Conservation (phyloP, 1,140 invertebrate genomes). For the Sipha flava region DNA sequence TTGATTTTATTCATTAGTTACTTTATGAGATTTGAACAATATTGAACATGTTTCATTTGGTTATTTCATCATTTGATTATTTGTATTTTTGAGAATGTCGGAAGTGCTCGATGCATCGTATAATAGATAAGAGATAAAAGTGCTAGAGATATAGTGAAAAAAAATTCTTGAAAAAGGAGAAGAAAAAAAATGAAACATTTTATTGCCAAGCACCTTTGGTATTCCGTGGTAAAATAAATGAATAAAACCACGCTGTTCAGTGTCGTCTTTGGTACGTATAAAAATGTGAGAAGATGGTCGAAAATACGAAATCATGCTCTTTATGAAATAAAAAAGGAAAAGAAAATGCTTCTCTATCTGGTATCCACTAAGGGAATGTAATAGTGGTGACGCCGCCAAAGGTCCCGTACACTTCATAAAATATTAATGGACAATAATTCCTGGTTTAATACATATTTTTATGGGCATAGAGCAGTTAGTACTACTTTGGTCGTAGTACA, state of each 20-base stretch:
- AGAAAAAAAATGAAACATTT: background rate
- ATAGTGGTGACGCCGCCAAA: background rate
- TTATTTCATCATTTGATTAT: too few relatives aligned
- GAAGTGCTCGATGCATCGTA: too few relatives aligned
- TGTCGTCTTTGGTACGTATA: background rate
- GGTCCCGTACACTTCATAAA: constrained; percentile 1
- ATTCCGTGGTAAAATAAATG: background rate
- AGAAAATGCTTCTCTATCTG: background rate
- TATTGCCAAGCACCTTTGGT: background rate
- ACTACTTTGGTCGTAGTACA: background rate
- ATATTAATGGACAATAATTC: constrained; percentile 18
- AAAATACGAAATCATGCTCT: background rate
- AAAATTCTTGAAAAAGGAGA: background rate
- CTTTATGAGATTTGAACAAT: too few relatives aligned
- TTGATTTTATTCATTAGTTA: too few relatives aligned
- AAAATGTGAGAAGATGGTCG: background rate
- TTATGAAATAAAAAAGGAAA: background rate
- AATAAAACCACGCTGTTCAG: background rate
- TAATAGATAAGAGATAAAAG: too few relatives aligned
- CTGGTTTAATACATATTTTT: constrained; percentile 1
- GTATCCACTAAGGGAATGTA: background rate
- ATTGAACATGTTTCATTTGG: too few relatives aligned
- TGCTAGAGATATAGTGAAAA: too few relatives aligned
- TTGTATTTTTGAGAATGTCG: too few relatives aligned
- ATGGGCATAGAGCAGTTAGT: background rate